phyloP scores from a whole-genome alignment of 2,888 invertebrate genomes.

The Idaea dimidiata region DNA sequence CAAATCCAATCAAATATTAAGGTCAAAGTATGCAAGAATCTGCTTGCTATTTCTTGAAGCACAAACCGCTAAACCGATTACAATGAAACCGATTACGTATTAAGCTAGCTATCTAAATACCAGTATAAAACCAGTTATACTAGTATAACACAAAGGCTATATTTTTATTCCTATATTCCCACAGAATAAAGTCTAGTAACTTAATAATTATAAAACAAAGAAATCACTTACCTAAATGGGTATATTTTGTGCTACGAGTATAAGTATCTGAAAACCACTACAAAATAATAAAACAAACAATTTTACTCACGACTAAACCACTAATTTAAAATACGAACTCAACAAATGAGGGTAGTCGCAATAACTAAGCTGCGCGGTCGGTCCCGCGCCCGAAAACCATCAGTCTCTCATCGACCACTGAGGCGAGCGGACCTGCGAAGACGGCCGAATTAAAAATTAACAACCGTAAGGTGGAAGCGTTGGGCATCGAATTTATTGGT shows the following conservation, averaged over 20 bases:
- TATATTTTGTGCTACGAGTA: not conserved
- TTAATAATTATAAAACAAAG: not conserved
- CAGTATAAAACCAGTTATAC: too few species aligned
- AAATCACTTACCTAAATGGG: not conserved
- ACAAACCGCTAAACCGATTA: not conserved
- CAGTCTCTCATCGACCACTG: constrained; percentile 68
- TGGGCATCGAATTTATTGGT: constrained; percentile 61
- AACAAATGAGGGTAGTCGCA: constrained; percentile 75
- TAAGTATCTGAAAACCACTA: constrained; percentile 11
- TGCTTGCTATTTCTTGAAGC: too few species aligned
- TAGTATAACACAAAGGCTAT: too few species aligned
- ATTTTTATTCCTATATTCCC: not conserved
- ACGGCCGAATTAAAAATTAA: constrained; percentile 72
- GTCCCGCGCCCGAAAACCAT: constrained; percentile 53
- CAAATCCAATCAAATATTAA: too few species aligned
- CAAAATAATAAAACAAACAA: constrained; percentile 42
- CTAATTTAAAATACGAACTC: constrained; percentile 66
- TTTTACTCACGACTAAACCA: constrained; percentile 37
- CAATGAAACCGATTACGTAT: not conserved
- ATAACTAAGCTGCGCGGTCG: constrained; percentile 73
- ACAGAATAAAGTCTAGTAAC: not conserved
- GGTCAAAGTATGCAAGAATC: too few species aligned
- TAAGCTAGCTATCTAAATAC: too few species aligned
- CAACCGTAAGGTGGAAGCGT: constrained; percentile 40
- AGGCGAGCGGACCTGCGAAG: constrained; percentile 53